phyloP scores from a whole-genome alignment of 2,888 invertebrate species.

The Julus scanicus region DNA sequence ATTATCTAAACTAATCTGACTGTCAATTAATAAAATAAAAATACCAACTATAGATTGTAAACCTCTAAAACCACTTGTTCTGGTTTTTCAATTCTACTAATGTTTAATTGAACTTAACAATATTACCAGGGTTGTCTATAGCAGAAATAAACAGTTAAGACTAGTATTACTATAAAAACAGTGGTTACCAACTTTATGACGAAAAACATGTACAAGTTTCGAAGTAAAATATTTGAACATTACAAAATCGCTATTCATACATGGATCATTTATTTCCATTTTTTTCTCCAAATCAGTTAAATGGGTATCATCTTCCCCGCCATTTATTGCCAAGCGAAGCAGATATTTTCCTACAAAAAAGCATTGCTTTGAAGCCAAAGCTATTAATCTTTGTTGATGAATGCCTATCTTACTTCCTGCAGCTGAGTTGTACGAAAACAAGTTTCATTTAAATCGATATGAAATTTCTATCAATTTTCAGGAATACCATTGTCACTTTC shows the following conservation, averaged over 20 bases:
- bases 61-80: too few relatives aligned
- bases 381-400: constrained; percentile 34
- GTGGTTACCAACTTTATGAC: neutral
- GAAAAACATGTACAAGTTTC: neutral
- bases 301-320: neutral
- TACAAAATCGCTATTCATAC: neutral
- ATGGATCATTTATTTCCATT: neutral
- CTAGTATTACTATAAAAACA: neutral
- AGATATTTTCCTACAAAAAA: neutral
- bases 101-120: too few relatives aligned
- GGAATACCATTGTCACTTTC: neutral
- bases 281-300: neutral
- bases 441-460: constrained; percentile 30
- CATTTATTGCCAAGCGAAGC: neutral
- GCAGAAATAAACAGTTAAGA: neutral
- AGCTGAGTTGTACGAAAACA: neutral
- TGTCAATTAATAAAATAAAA: too few relatives aligned
- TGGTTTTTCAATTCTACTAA: too few relatives aligned
- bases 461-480: constrained; percentile 27
- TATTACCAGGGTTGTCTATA: neutral
- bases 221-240: neutral
- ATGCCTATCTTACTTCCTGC: neutral
- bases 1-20: too few relatives aligned
- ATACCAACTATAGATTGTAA: too few relatives aligned
- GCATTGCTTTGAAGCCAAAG: neutral